phyloP scores from a whole-genome alignment of 1,140 invertebrate genomes.

The Drosophila pallidifrons region DNA sequence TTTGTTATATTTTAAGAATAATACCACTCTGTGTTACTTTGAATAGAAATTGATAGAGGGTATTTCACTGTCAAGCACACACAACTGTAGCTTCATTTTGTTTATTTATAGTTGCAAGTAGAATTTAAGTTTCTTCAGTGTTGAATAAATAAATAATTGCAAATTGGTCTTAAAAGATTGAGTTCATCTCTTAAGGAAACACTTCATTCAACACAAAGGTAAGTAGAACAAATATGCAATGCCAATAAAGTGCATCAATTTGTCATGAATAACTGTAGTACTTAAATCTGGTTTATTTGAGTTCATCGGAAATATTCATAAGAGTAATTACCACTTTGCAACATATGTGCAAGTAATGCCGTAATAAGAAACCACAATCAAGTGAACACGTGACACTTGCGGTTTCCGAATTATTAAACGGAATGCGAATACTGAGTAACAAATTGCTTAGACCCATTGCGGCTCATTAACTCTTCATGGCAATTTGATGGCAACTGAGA shows the following conservation, averaged over 20 bases:
- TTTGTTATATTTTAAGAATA: no score
- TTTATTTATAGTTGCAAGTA: no score
- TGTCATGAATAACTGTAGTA: neutral
- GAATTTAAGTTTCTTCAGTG: no score
- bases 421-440: slow-evolving; percentile 53
- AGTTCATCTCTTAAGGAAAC: no score
- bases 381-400: slow-evolving; percentile 76
- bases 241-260: neutral
- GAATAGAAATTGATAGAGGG: no score
- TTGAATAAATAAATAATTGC: no score
- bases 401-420: slow-evolving; percentile 65
- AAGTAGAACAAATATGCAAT: neutral
- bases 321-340: slow-evolving; percentile 39
- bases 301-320: slow-evolving; percentile 22
- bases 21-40: no score
- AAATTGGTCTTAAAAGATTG: no score
- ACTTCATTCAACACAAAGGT: no score
- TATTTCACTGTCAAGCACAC: no score
- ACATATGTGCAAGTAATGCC: slow-evolving; percentile 74
- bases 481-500: slow-evolving; percentile 53
- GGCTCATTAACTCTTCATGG: slow-evolving; percentile 78
- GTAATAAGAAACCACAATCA: slow-evolving; percentile 62
- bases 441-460: slow-evolving; percentile 60
- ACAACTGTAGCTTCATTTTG: no score
- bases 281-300: neutral